Percentiles rank a stretch among this genome's conserved stretches.
phyloP scores from a whole-genome alignment of 23 tunicate genomes.

The Corella eumyota region DNA sequence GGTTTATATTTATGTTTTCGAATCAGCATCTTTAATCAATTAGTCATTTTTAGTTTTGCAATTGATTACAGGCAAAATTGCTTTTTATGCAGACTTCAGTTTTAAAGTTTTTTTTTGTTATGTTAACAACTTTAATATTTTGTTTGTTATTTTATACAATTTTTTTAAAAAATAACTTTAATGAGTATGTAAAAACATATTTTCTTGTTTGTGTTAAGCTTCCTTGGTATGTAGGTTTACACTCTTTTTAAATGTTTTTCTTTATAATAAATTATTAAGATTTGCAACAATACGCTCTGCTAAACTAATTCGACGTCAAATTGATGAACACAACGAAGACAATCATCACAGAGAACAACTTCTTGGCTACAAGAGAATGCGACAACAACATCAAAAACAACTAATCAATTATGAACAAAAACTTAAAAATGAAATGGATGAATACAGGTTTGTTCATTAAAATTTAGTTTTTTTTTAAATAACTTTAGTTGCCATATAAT shows the following conservation, averaged over 20 bases:
- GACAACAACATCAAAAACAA: constrained; percentile 90
- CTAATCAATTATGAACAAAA: constrained; percentile 83
- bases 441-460: constrained; percentile 62
- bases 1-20: neutral
- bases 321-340: constrained; percentile 89
- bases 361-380: constrained; percentile 87
- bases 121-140: too few species aligned
- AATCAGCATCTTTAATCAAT: neutral
- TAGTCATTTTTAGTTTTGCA: constrained; percentile 1
- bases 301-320: constrained; percentile 73
- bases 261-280: too few species aligned
- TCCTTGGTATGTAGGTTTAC: too few species aligned
- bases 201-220: too few species aligned
- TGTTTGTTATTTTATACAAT: too few species aligned
- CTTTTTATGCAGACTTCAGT: too few species aligned
- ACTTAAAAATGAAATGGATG: constrained; percentile 91
- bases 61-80: neutral
- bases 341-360: constrained; percentile 85
- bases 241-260: too few species aligned
- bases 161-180: too few species aligned
- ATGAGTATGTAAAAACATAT: too few species aligned
- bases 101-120: too few species aligned
- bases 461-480: too few species aligned
- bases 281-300: constrained; percentile 98
- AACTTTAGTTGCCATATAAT: neutral